Evolutionary conservation across 2,113 vertebrate genomes (phyloP), one percentile per base, ranked within the genome.

Genomic region (Cyanoramphus novaezelandiae): DNA sequence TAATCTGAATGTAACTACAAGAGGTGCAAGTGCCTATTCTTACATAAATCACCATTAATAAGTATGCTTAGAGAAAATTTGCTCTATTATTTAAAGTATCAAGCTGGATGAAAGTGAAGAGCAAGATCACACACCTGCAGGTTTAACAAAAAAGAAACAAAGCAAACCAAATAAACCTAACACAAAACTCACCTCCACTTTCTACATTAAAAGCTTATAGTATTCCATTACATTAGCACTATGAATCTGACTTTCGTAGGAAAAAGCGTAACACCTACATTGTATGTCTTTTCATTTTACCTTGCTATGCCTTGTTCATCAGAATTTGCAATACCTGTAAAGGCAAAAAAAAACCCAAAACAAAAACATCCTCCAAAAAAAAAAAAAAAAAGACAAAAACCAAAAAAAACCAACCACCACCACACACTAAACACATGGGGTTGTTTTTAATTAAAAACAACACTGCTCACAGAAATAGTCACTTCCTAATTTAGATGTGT

Each of bases 401-500:
- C 47, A 25, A 49, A 50, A 50, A 50, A 50, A 50, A 4, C 24
- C 20, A 21, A n/a, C 6, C n/a, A 24, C 33, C 57, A 59, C 20
- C 21, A 15, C n/a, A 24, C 33, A 59, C 33, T 13, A 69, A 88
- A 78, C 33, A 68, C 14, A 33, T 13, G 25, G 80, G 25, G 28
- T 19, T 68, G 71, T 39, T 76, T 81, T 68, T 86, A 94, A 94
- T 92, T 93, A 88, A 80, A 83, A 83, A 33, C 11, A 90, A 46
- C 43, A 65, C 39, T 60, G 68, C 55, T 68, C 78, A 81, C 55
- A 94, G 68, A 91, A 94, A 93, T 90, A 93, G 86, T 72, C 63
- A 79, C 79, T 95, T 96, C 75, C 78, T 91, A 96, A 97, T 95
- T 93, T 92, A 83, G 60, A 86, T 65, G 65, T 39, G 43, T 24